Evolutionary conservation across 2,797 vertebrate genomes (phyloP).

Genomic region (Rhinogobio ventralis): DNA sequence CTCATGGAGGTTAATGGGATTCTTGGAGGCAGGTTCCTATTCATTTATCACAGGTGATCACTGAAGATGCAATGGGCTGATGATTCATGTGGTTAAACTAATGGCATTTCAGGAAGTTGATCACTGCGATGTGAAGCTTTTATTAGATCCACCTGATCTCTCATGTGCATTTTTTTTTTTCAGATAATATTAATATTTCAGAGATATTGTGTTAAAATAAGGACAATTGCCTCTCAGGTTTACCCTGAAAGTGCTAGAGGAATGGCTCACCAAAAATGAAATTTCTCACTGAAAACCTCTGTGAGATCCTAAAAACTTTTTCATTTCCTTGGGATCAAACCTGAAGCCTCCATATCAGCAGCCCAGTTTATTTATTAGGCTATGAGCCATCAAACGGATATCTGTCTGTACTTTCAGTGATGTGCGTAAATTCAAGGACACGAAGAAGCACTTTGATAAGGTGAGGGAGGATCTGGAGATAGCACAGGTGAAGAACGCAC

Average conservation of each 20-base stretch:
- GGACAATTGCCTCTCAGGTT: not conserved
- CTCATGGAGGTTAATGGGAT: not conserved
- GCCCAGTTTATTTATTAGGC: not conserved
- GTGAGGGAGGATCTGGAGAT: constrained; percentile 95
- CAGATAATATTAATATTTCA: constrained; percentile 3
- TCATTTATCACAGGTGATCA: constrained; percentile 22
- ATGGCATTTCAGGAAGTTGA: constrained; percentile 7
- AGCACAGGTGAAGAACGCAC: constrained; percentile 93
- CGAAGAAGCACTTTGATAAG: constrained; percentile 95
- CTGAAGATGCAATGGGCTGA: not conserved
- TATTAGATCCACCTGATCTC: not conserved
- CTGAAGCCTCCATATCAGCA: not conserved
- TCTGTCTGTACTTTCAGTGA: constrained; percentile 77
- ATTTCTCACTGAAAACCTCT: not conserved
- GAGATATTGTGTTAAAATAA: not conserved
- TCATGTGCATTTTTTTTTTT: not conserved
- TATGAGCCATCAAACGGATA: not conserved
- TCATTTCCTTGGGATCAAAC: not conserved
- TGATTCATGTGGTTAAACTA: not conserved
- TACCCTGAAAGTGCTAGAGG: not conserved
- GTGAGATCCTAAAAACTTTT: not conserved
- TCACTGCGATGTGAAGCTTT: not conserved
- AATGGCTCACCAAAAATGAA: not conserved
- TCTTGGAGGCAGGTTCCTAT: not conserved
- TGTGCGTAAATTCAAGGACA: constrained; percentile 96